phyloP scores from a whole-genome alignment of 2,113 vertebrate genomes.

The Ochotona princeps region DNA sequence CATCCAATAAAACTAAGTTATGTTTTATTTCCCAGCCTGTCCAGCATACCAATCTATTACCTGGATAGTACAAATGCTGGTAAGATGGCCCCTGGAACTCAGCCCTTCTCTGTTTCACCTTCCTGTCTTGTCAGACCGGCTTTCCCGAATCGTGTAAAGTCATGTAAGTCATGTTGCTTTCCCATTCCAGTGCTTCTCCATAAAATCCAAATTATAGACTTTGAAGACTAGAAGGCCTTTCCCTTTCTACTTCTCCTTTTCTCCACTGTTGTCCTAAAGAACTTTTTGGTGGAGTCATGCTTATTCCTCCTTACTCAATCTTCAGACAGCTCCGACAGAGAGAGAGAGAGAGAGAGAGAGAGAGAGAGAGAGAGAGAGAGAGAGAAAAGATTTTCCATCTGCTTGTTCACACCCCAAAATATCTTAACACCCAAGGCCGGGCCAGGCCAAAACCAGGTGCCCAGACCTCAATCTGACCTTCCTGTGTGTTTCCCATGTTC shows the following conservation, averaged over 20 bases:
- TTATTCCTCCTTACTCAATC: neutral
- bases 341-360: too few relatives aligned
- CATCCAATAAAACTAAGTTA: neutral
- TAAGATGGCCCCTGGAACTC: neutral
- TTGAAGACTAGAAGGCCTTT: neutral
- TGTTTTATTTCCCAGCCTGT: neutral
- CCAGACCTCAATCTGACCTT: too few relatives aligned
- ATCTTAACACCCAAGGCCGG: too few relatives aligned
- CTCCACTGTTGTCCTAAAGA: neutral
- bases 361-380: too few relatives aligned
- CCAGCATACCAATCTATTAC: neutral
- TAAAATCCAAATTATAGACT: constrained; percentile 52
- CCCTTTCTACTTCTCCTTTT: neutral
- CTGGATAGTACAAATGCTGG: neutral
- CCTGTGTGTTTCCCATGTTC: too few relatives aligned
- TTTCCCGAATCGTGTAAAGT: constrained; percentile 53
- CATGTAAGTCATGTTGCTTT: constrained; percentile 59
- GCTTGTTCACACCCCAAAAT: too few relatives aligned
- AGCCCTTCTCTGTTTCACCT: neutral
- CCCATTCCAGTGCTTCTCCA: constrained; percentile 27
- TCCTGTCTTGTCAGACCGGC: constrained; percentile 63
- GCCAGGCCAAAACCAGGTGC: too few relatives aligned
- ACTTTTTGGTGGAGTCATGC: neutral
- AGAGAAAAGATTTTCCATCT: too few relatives aligned
- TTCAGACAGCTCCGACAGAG: neutral